A percentile compares a stretch with the other conserved stretches of the same genome.
Evolutionary conservation across 1,140 invertebrate species (phyloP).

Genomic region (Tenebrio molitor): DNA sequence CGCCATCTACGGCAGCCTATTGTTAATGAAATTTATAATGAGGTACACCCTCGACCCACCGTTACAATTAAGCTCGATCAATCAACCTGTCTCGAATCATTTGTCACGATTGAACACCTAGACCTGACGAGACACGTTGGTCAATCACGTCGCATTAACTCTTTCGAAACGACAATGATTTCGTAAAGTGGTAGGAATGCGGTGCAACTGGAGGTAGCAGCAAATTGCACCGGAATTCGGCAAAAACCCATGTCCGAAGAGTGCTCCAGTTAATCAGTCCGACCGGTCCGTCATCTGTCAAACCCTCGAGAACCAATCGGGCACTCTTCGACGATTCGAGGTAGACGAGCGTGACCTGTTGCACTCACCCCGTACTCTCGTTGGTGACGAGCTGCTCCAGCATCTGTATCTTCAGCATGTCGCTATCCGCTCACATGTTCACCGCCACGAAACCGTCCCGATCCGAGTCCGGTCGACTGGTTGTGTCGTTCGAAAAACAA

Average conservation of each 20-base stretch:
- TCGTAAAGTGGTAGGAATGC: background rate
- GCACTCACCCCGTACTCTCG: slow-evolving; percentile 59
- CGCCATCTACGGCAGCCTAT: too few species aligned
- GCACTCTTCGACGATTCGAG: too few species aligned
- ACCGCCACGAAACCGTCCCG: background rate
- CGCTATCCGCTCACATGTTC: slow-evolving; percentile 34
- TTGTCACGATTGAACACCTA: background rate
- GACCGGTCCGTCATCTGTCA: background rate
- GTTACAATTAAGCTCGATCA: background rate
- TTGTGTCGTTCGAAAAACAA: too few species aligned
- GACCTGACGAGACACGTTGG: too few species aligned
- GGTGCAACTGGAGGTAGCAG: background rate
- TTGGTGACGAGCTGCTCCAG: slow-evolving; percentile 66
- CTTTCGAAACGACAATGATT: background rate
- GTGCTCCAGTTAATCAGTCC: background rate
- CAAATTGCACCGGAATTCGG: background rate
- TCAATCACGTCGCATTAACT: too few species aligned
- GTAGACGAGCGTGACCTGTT: slow-evolving; percentile 3
- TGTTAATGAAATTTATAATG: background rate
- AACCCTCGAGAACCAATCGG: too few species aligned
- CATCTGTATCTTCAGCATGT: slow-evolving; percentile 67
- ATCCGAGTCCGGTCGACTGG: slow-evolving; percentile 4
- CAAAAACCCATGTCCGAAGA: background rate
- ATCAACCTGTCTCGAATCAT: slow-evolving; percentile 17
- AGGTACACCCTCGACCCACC: slow-evolving; percentile 2